These are phyloP conservation scores for Lasioglossum morio DNA, from an alignment of 2,888 invertebrate genomes.

Conservation along the genomic window DNA sequence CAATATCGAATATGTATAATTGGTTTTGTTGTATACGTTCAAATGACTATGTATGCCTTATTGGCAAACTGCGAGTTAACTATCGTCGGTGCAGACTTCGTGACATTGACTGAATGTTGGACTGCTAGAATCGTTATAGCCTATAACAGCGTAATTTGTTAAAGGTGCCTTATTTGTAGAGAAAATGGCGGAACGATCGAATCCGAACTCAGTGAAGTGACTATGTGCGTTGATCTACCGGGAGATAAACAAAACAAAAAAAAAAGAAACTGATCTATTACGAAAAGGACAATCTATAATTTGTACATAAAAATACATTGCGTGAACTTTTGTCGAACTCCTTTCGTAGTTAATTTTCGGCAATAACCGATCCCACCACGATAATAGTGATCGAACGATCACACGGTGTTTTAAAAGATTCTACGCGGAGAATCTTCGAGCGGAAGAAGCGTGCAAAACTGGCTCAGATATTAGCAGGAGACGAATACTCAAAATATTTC, in stretches of 20 bases:
- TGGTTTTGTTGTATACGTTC: slow-evolving; percentile 69
- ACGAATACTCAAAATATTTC: slow-evolving; percentile 83
- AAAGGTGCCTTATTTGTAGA: slow-evolving; percentile 84
- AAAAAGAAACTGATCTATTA: slow-evolving; percentile 68
- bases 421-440: slow-evolving; percentile 50
- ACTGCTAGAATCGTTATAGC: slow-evolving; percentile 78
- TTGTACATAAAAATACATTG: slow-evolving; percentile 79
- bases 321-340: slow-evolving; percentile 70
- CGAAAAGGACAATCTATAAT: slow-evolving; percentile 79
- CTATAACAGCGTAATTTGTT: slow-evolving; percentile 83
- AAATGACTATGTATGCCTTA: slow-evolving; percentile 75
- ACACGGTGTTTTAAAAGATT: slow-evolving; percentile 58
- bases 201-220: slow-evolving; percentile 76
- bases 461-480: slow-evolving; percentile 74
- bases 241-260: slow-evolving; percentile 27
- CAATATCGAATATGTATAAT: slow-evolving; percentile 65
- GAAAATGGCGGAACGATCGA: slow-evolving; percentile 70
- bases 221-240: slow-evolving; percentile 75
- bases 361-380: slow-evolving; percentile 75
- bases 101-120: slow-evolving; percentile 75
- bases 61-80: slow-evolving; percentile 76
- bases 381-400: slow-evolving; percentile 52
- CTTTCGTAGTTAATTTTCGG: slow-evolving; percentile 73
- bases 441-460: slow-evolving; percentile 58
- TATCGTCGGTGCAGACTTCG: slow-evolving; percentile 75